Evolutionary conservation across 2,797 vertebrate species (phyloP), one percentile per base, ranked within the genome.

Genomic region (Apodemus agrarius): DNA sequence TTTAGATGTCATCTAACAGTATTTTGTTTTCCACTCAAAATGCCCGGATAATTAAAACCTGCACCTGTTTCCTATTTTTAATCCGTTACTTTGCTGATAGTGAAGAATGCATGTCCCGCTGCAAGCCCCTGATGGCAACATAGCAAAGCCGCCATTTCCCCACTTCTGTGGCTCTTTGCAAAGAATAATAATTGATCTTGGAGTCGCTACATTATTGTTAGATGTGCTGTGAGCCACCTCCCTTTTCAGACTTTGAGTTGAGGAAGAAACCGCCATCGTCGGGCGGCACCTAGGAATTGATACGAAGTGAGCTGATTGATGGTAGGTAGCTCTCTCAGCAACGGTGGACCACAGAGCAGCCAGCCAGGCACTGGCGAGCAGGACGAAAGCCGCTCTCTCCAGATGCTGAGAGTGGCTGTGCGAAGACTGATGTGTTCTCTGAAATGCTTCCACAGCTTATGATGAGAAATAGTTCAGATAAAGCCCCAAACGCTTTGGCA

Each of bases 1-100:
- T 26, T n/a, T 34, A 43, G n/a, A 3, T 54, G 54, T 11, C 54
- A n/a, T 89, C 29, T 84, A 34, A 67, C 37, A 19, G 31, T 69
- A 54, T 10, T 84, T 93, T 89, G 61, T n/a, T 63, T 83, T 89
- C n/a, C 34, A 89, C 34, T 31, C 31, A 79, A 96, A 90, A 72
- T 40, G 3, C 69, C 59, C 83, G 34, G 78, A 63, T 81, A 12
- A 22, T 63, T 61, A 59, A 29, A 34, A 65, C 57, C 74, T 78
- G 34, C 24, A 52, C 37, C 52, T 72, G 78, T 9, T 49, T 95
- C 40, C 49, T 83, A 16, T 49, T 49, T 89, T 34, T 3, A 29
- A 94, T 81, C 19, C 10, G 65, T 19, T 75, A 26, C 54, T 94
- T 83, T n/a, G 57, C 21, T 31, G 79, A 6, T 84, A 14, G 12